These are phyloP conservation scores for Hyposmocoma kahamanoa DNA, from an alignment of 1,140 invertebrate species.

Conservation along the genomic window DNA sequence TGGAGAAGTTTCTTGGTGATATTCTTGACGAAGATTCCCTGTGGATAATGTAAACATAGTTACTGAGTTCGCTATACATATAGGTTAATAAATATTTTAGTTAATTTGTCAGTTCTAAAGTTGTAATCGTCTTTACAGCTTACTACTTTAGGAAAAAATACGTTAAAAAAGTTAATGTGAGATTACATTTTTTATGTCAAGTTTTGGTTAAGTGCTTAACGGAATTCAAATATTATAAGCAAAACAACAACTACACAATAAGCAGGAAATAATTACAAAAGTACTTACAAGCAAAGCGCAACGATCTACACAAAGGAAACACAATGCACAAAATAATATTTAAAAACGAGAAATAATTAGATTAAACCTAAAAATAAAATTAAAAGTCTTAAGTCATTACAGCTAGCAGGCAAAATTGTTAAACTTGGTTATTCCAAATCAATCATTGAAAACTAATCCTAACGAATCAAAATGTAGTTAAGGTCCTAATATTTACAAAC, in stretches of 20 bases:
- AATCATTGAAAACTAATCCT: background rate
- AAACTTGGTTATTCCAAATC: background rate
- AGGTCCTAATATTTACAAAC: too few species aligned
- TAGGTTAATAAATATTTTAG: conserved; percentile 3
- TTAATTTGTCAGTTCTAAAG: background rate
- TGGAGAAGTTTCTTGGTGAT: conserved; percentile 47
- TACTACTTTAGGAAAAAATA: background rate
- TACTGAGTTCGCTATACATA: background rate
- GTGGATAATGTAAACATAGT: conserved; percentile 14
- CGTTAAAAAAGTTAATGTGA: too few species aligned
- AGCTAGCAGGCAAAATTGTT: background rate
- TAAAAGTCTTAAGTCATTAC: conserved; percentile 27
- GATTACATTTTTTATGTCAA: too few species aligned
- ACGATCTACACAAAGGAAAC: conserved; percentile 11
- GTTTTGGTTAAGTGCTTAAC: background rate
- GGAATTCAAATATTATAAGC: background rate
- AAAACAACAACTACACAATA: conserved; percentile 15
- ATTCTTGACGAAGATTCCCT: conserved; percentile 57
- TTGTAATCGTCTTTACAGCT: background rate
- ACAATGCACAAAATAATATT: conserved; percentile 2
- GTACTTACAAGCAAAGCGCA: conserved; percentile 48
- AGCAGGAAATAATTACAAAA: conserved; percentile 17
- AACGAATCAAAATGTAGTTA: background rate
- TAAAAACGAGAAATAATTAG: background rate
- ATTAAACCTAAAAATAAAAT: conserved; percentile 13